These are phyloP conservation scores for Hetaerina americana DNA, from an alignment of 1,140 invertebrate genomes.

Conservation along the genomic window DNA sequence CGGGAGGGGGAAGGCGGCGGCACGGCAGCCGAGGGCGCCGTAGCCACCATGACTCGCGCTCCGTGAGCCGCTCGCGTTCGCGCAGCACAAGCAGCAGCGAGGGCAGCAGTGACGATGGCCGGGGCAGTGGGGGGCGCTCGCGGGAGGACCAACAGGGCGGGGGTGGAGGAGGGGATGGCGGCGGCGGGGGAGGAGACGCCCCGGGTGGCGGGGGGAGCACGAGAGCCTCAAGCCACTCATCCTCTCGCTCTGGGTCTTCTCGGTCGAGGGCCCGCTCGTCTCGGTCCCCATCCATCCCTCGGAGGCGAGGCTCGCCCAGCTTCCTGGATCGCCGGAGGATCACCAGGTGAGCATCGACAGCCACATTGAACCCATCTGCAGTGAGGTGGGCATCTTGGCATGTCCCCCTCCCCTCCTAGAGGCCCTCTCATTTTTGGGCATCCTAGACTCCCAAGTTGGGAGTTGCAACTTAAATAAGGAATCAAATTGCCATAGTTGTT, in stretches of 20 bases:
- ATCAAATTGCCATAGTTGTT: no score
- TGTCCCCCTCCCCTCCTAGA: no score
- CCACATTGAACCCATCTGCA: no score
- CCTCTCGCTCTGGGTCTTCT: neutral
- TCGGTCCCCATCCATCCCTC: constrained; percentile 71
- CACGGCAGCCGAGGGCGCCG: neutral
- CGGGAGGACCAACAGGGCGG: neutral
- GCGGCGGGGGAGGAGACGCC: neutral
- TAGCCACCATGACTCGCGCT: neutral
- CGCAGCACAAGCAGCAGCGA: neutral
- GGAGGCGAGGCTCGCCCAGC: constrained; percentile 76
- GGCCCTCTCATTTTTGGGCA: no score
- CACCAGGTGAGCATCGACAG: constrained; percentile 56
- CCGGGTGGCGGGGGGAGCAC: neutral
- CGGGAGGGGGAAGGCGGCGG: neutral
- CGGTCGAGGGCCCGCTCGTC: constrained; percentile 24
- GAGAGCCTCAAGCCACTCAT: neutral
- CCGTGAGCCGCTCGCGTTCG: neutral
- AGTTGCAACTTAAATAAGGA: no score
- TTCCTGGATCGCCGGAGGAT: constrained; percentile 79
- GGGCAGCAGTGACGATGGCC: neutral
- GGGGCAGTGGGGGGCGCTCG: neutral
- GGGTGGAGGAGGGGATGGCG: neutral
- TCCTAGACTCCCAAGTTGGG: no score
- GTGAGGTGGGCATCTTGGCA: no score